These are phyloP conservation scores for Clarias macrocephalus DNA, from an alignment of 2,113 vertebrate genomes.

Conservation along the genomic window DNA sequence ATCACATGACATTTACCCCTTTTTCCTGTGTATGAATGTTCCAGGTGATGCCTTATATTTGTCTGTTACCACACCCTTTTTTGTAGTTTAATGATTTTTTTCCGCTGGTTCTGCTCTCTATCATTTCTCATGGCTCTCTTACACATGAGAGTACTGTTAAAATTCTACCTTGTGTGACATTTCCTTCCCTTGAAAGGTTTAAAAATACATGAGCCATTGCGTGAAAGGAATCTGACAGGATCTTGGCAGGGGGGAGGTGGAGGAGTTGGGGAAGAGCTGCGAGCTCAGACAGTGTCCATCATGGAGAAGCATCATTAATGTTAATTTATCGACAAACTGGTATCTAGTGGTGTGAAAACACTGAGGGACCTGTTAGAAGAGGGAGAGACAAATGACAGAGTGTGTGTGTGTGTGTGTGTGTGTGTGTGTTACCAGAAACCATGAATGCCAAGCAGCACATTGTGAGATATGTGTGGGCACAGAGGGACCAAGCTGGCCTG, in stretches of 20 bases:
- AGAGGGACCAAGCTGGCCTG: constrained; percentile 34
- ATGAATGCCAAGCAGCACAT: constrained; percentile 40
- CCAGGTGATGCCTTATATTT: background rate
- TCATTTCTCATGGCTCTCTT: constrained; percentile 22
- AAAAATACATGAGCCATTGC: constrained; percentile 48
- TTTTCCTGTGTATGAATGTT: background rate
- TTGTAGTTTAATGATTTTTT: background rate
- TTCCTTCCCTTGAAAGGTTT: constrained; percentile 51
- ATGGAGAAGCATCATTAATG: constrained; percentile 24
- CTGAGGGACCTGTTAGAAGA: constrained; percentile 25
- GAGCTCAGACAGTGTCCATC: constrained; percentile 40
- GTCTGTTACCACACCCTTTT: constrained; percentile 21
- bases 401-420: constrained; percentile 21
- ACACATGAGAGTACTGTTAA: constrained; percentile 45
- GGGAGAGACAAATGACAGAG: background rate
- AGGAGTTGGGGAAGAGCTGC: background rate
- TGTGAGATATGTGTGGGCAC: constrained; percentile 40
- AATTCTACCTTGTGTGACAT: constrained; percentile 50
- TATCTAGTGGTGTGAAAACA: constrained; percentile 34
- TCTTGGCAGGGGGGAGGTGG: background rate
- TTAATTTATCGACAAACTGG: constrained; percentile 45
- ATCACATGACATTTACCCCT: background rate
- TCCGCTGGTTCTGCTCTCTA: background rate
- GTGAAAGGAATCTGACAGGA: constrained; percentile 41
- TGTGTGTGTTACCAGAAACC: constrained; percentile 36